Evolutionary conservation across 2,888 invertebrate genomes (phyloP), one percentile per base, ranked within the genome.

Genomic region (Eledone cirrhosa): DNA sequence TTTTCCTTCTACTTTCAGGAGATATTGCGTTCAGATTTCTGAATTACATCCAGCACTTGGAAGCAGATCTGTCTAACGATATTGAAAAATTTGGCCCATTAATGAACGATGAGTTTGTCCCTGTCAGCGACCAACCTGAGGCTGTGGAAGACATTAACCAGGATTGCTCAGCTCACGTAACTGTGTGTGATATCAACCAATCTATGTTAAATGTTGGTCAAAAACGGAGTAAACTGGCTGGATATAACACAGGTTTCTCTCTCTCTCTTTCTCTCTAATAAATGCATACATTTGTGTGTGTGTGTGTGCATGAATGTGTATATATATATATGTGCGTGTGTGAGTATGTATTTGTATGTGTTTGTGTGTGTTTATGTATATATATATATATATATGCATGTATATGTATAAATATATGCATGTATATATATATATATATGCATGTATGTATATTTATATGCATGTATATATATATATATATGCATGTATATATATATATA

Each of bases 181-280:
- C 92, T 22, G 91, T 93, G 7, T 91, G 94, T 85, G 99, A 99
- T 91, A 98, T 99, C 83, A 99, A 93, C 86, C 93, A 95, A 84
- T 93, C 95, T 81, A 99, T 99, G 99, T 90, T 99, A 77, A 94
- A 97, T 86, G 97, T 98, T 11, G 99, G 99, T 1, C 93, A 94
- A 91, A 89, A 91, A 53, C 93, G 96, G 88, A 95, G 97, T 0
- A 80, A 87, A 78, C 92, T 93, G 77, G 91, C 93, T 77, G 94
- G 94, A 33, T 93, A 93, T 83, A 77, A 77, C 22, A 74, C 80
- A 81, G 84, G 84, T 85, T 78, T 41, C 24, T 19, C 31, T 27
- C 8, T 27, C 16, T 8, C 2, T 29, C 4, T 19, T 2, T 29
- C 8, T 0, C 72, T 33, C 2, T n/a, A 5, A 63, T 24, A n/a